These are phyloP conservation scores for Potamilus streckersoni DNA, from an alignment of 1,140 invertebrate species.

Conservation along the genomic window DNA sequence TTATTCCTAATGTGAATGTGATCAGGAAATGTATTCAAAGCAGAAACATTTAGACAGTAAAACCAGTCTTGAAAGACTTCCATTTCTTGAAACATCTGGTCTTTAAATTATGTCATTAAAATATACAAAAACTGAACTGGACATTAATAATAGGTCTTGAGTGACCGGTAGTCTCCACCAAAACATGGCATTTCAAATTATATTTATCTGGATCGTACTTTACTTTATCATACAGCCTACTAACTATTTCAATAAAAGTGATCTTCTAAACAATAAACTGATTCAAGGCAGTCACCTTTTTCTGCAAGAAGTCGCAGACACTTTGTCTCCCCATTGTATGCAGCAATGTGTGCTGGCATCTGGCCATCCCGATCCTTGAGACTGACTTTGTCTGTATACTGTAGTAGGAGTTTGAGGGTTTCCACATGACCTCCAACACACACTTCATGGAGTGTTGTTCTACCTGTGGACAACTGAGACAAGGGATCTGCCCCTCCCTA, in stretches of 20 bases:
- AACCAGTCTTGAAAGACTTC: too few species aligned
- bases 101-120: too few species aligned
- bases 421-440: conserved; percentile 58
- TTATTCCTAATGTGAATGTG: too few species aligned
- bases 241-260: too few species aligned
- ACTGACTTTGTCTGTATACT: conserved; percentile 44
- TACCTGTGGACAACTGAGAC: conserved; percentile 30
- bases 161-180: too few species aligned
- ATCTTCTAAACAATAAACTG: too few species aligned
- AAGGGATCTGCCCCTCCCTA: conserved; percentile 40
- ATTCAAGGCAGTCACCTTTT: conserved; percentile 38
- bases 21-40: too few species aligned
- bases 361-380: conserved; percentile 54
- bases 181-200: neutral
- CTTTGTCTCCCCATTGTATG: conserved; percentile 57
- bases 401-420: conserved; percentile 43
- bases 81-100: too few species aligned
- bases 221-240: too few species aligned
- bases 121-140: too few species aligned
- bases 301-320: conserved; percentile 49
- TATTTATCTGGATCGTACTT: neutral
- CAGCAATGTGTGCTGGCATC: conserved; percentile 57
- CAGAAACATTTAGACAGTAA: too few species aligned
- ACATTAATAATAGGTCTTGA: too few species aligned
- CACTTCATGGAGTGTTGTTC: conserved; percentile 59